These are phyloP conservation scores for Agrilus planipennis DNA, from an alignment of 1,140 invertebrate species.

Conservation along the genomic window DNA sequence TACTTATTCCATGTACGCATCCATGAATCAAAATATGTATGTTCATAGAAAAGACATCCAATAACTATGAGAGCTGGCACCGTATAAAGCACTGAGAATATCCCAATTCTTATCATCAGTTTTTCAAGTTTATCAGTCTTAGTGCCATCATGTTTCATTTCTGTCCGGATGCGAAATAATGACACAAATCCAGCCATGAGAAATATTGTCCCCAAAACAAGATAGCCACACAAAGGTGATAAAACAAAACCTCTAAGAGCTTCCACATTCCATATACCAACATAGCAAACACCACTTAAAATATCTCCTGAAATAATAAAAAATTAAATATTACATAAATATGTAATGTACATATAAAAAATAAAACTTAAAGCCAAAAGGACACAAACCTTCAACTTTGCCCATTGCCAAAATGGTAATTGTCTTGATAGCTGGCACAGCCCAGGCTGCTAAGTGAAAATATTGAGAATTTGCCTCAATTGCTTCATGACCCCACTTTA, in stretches of 20 bases:
- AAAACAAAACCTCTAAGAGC: constrained; percentile 81
- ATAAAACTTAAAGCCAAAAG: no score
- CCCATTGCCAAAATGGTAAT: constrained; percentile 88
- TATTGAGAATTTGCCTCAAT: constrained; percentile 96
- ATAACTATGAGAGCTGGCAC: constrained; percentile 92
- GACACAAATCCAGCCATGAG: constrained; percentile 92
- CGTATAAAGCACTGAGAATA: constrained; percentile 88
- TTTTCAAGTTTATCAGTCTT: constrained; percentile 96
- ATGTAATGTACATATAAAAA: no score
- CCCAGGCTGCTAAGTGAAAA: constrained; percentile 96
- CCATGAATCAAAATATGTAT: constrained; percentile 82
- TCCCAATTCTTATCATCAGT: constrained; percentile 93
- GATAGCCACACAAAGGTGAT: constrained; percentile 81
- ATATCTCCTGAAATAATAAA: constrained; percentile 68
- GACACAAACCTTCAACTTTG: constrained; percentile 81
- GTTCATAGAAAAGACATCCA: constrained; percentile 94
- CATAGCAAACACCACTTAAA: constrained; percentile 91
- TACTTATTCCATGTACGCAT: constrained; percentile 83
- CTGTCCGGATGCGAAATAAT: constrained; percentile 86
- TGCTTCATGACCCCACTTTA: constrained; percentile 98
- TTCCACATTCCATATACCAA: constrained; percentile 84
- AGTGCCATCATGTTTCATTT: constrained; percentile 90
- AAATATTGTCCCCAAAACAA: constrained; percentile 87
- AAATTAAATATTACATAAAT: no score
- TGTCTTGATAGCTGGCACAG: constrained; percentile 77